Conservation (phyloP, 2,888 invertebrate genomes). For the Actias luna region DNA sequence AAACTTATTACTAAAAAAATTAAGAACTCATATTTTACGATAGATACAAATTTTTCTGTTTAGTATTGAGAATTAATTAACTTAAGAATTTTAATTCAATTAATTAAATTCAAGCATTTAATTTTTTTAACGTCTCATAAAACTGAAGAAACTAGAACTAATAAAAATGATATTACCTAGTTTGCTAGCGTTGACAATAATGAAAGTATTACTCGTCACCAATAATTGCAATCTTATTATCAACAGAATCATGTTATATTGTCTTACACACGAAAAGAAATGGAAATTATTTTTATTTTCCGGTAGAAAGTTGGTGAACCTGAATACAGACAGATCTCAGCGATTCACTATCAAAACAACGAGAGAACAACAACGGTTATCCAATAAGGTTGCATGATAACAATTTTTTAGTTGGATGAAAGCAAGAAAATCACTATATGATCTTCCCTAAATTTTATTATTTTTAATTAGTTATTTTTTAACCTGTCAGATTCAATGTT, state of each 20-base stretch:
- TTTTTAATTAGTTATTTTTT: no score
- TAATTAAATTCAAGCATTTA: no score
- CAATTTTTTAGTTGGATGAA: not conserved
- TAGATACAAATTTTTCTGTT: no score
- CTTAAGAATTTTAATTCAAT: no score
- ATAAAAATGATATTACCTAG: no score
- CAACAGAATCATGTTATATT: constrained; percentile 49
- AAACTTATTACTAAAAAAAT: no score
- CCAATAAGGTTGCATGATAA: constrained; percentile 29
- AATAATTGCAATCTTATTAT: constrained; percentile 36
- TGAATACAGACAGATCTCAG: constrained; percentile 61
- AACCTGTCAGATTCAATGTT: not conserved
- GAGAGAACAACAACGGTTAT: constrained; percentile 52
- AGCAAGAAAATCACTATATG: not conserved
- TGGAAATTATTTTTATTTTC: constrained; percentile 78
- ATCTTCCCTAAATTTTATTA: not conserved
- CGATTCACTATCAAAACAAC: constrained; percentile 64
- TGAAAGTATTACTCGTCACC: not conserved
- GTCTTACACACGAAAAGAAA: constrained; percentile 67
- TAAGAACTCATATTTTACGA: no score
- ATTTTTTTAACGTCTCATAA: no score
- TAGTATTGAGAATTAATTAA: no score
- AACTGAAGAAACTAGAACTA: no score
- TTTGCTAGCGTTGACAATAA: not conserved
- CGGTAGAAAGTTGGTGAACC: constrained; percentile 79